phyloP scores from a whole-genome alignment of 2,888 invertebrate genomes.

The Odontomyia ornata region DNA sequence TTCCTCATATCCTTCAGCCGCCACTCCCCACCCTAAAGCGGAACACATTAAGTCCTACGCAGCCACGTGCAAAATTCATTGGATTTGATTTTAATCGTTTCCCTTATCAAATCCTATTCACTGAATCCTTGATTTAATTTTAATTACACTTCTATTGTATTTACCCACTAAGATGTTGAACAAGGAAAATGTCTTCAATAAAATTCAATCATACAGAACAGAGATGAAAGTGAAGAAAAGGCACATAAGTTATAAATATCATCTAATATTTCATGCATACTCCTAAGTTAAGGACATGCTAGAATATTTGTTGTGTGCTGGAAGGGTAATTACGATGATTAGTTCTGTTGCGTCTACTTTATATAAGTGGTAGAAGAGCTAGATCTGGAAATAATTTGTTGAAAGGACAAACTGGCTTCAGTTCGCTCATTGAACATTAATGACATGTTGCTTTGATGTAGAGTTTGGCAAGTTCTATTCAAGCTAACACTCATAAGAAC shows the following conservation, averaged over 20 bases:
- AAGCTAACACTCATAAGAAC: background rate
- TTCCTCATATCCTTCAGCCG: background rate
- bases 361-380: too few species aligned
- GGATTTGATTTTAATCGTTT: conserved; percentile 6
- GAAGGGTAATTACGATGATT: too few species aligned
- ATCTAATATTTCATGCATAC: too few species aligned
- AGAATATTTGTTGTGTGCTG: too few species aligned
- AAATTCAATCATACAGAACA: too few species aligned
- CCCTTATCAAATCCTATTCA: background rate
- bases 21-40: background rate
- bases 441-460: background rate
- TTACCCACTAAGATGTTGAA: too few species aligned
- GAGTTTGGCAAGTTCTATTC: background rate
- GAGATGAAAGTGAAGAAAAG: too few species aligned
- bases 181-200: too few species aligned
- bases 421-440: background rate
- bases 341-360: too few species aligned
- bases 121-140: background rate
- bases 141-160: background rate
- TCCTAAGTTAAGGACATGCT: too few species aligned
- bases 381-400: background rate
- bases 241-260: too few species aligned
- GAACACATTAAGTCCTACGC: background rate
- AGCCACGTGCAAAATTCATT: background rate
- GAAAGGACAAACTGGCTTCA: background rate